Conservation (phyloP, 1,140 invertebrate genomes). For the Ladona fulva region DNA sequence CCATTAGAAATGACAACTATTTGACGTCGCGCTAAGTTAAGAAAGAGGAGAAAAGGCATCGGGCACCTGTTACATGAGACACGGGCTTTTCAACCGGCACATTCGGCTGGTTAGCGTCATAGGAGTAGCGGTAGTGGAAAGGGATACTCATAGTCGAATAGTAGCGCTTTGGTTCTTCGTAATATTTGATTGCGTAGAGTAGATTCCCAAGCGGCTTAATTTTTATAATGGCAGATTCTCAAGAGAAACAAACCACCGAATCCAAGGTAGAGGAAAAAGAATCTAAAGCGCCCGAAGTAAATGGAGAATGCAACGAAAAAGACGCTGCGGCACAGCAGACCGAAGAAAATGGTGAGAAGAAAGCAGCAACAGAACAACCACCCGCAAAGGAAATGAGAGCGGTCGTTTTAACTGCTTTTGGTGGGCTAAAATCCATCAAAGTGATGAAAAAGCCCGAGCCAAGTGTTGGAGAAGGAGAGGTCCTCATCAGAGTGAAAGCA, state of each 20-base stretch:
- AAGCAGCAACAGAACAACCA: conserved; percentile 37
- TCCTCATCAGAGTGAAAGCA: conserved; percentile 72
- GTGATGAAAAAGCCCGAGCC: conserved; percentile 70
- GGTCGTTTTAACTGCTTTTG: conserved; percentile 72
- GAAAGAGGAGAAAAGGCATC: not conserved
- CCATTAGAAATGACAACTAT: not conserved
- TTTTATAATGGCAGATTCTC: not conserved
- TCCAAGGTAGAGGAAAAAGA: not conserved
- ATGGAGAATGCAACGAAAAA: conserved; percentile 4
- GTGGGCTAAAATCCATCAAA: conserved; percentile 74
- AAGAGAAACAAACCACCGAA: conserved; percentile 11
- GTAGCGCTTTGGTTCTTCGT: not conserved
- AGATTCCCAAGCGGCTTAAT: not conserved
- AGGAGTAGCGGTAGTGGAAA: not conserved
- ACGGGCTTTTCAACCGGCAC: conserved; percentile 4
- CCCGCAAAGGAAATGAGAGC: conserved; percentile 71
- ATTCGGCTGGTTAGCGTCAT: conserved; percentile 2
- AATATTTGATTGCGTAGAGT: not conserved
- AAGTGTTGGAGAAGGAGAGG: conserved; percentile 60
- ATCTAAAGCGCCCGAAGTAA: conserved; percentile 10
- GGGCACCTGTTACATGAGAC: conserved; percentile 1
- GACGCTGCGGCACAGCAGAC: not conserved
- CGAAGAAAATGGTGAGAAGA: conserved; percentile 42
- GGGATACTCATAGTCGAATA: not conserved
- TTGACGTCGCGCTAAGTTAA: not conserved